phyloP scores from a whole-genome alignment of 2,888 invertebrate genomes.

The Zonitis immaculata region DNA sequence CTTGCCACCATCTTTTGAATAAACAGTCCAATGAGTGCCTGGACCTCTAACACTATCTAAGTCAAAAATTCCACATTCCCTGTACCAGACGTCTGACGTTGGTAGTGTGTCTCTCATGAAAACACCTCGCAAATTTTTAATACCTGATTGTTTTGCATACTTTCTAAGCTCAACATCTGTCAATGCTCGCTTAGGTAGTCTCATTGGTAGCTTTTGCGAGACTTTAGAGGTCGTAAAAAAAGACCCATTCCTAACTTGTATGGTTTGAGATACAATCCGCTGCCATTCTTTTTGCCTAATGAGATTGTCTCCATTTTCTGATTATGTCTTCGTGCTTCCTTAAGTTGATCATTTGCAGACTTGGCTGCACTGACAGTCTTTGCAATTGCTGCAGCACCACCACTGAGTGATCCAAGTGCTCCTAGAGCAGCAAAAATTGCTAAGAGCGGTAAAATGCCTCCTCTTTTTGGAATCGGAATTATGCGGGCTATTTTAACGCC shows the following conservation, averaged over 20 bases:
- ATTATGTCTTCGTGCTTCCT: slow-evolving; percentile 40
- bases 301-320: slow-evolving; percentile 41
- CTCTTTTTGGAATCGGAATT: slow-evolving; percentile 37
- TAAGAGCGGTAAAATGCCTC: slow-evolving; percentile 36
- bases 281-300: slow-evolving; percentile 24
- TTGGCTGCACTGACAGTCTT: slow-evolving; percentile 39
- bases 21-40: slow-evolving; percentile 17
- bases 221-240: slow-evolving; percentile 14
- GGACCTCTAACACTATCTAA: slow-evolving; percentile 24
- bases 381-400: slow-evolving; percentile 39
- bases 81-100: slow-evolving; percentile 16
- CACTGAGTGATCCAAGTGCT: slow-evolving; percentile 38
- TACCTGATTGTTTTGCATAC: slow-evolving; percentile 23
- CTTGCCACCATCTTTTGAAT: slow-evolving; percentile 8
- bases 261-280: slow-evolving; percentile 34
- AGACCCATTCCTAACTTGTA: slow-evolving; percentile 25
- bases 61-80: slow-evolving; percentile 32
- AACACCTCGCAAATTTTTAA: slow-evolving; percentile 37
- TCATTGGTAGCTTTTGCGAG: slow-evolving; percentile 23
- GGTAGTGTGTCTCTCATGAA: slow-evolving; percentile 43
- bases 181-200: slow-evolving; percentile 31
- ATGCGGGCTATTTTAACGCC: slow-evolving; percentile 21
- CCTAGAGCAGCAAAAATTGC: slow-evolving; percentile 40
- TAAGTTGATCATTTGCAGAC: slow-evolving; percentile 33
- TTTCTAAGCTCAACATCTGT: slow-evolving; percentile 33